A percentile compares a stretch with the other conserved stretches of the same genome.
These are phyloP conservation scores for Craniophora ligustri DNA, from an alignment of 2,888 invertebrate genomes.

Conservation along the genomic window DNA sequence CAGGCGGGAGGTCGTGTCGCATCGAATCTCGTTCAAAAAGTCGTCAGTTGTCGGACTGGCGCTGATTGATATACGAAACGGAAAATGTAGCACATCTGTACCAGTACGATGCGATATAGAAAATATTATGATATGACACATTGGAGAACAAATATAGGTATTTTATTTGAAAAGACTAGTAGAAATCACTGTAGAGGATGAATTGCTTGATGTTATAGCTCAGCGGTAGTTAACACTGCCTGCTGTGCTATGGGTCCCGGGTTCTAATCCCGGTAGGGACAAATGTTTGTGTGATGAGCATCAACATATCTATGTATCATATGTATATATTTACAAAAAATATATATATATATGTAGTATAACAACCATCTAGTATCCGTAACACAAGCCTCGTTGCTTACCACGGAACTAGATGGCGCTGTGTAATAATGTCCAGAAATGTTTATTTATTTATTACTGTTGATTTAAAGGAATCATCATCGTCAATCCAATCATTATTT, in stretches of 20 bases:
- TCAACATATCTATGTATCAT: too few relatives aligned
- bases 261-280: too few relatives aligned
- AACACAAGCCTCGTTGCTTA: too few relatives aligned
- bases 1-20: constrained; percentile 32
- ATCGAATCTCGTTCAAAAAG: constrained; percentile 76
- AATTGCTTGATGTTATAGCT: background rate
- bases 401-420: too few relatives aligned
- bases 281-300: too few relatives aligned
- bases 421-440: too few relatives aligned
- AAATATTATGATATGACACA: constrained; percentile 38
- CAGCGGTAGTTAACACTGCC: too few relatives aligned
- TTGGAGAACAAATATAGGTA: constrained; percentile 28
- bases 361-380: too few relatives aligned
- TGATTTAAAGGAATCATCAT: too few relatives aligned
- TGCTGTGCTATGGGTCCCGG: background rate
- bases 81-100: constrained; percentile 17
- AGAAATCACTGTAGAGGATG: background rate
- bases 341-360: too few relatives aligned
- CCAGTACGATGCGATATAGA: constrained; percentile 30
- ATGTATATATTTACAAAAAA: too few relatives aligned
- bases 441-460: background rate
- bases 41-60: constrained; percentile 67
- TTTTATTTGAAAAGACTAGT: background rate
- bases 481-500: too few relatives aligned
- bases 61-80: constrained; percentile 73